Evolutionary conservation across 1,140 invertebrate species (phyloP), one percentile per base, ranked within the genome.

Genomic region (Leguminivora glycinivorella): DNA sequence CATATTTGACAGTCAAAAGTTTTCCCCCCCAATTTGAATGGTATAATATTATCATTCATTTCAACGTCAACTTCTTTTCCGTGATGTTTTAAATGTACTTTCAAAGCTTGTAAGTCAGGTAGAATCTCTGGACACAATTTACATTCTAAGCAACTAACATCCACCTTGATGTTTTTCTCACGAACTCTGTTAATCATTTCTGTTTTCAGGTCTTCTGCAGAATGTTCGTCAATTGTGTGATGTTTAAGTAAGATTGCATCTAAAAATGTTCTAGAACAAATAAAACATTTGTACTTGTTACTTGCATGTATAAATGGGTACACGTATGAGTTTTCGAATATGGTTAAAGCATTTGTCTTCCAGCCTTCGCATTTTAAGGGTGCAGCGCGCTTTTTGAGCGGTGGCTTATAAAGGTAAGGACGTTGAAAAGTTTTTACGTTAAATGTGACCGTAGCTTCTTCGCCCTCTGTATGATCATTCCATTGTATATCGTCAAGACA

Each of bases 251-350:
- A 26, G 24, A 25, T 58, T 24, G 82, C 71, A 17, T 85, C 82
- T 19, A 88, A 7, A 70, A 81, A 88, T 0, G 63, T 56, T 72
- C 80, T 76, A 0, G 75, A 38, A 26, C 88, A 90, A 31, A 84
- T 73, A 40, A 87, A 82, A 68, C 88, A 90, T 77, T 88, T 87
- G 71, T 83, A 90, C 70, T 83, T 88, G 69, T 83, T 85, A 10
- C 68, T 72, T 0, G 76, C 63, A 25, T 88, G 79, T 52, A 87
- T 77, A 60, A 90, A 90, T 6, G 86, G 88, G 72, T 86, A 87
- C 0, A 88, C 81, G 52, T 77, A 76, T 0, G 86, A 84, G 75
- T 76, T 77, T 75, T 88, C 81, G 40, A 90, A 85, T 17, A 90
- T 72, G 17, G 70, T 82, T 6, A 88, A 56, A 10, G 81, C 85